Base-by-base conservation (phyloP, 2,888 invertebrate genomes). In the Plemyria rubiginata region DNA sequence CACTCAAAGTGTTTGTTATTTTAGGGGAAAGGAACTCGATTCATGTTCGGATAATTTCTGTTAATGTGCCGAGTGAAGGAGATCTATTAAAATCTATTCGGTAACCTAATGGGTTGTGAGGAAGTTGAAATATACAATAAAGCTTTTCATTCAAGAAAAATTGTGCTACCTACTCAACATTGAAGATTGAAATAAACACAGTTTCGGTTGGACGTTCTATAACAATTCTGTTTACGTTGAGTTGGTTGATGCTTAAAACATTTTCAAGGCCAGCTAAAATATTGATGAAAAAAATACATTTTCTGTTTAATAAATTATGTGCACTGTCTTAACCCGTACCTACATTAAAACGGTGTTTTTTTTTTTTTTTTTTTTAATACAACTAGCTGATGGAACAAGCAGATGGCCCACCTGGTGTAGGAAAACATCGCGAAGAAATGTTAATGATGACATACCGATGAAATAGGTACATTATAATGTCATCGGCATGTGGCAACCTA, bases 1-100 rank as follows among this genome's bases (percentile, higher is more conserved):
- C 65, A 76, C 77, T 72, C 64, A 56, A 70, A 72, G 65, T 79
- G 74, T 80, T 80, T 81, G 78, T 80, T 81, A 71, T 78, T 79
- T 74, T 64, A 76, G 70, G 71, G 66, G 74, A 71, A 68, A 76
- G 76, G 74, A 75, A 74, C 73, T 72, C 66, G 71, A 75, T 75
- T 71, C 69, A 70, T 74, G 63, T 68, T 71, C 62, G 54, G 56
- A 69, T 60, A 65, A 70, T 66, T 70, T 72, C 65, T 62, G 57
- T 65, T 65, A 60, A 65, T 58, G 65, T 57, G 60, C 60, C 51
- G 64, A 64, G 56, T 45, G 46, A 62, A 22, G 52, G 12, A 52
- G 51, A 53, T 53, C 40, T 55, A 36, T 51, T 43, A 55, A 55
- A 38, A 58, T 58, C 49, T 43, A 62, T 54, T 38, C 11, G 7